Evolutionary conservation across 2,113 vertebrate genomes (phyloP), one percentile per base, ranked within the genome.

Genomic region (Labrus mixtus): DNA sequence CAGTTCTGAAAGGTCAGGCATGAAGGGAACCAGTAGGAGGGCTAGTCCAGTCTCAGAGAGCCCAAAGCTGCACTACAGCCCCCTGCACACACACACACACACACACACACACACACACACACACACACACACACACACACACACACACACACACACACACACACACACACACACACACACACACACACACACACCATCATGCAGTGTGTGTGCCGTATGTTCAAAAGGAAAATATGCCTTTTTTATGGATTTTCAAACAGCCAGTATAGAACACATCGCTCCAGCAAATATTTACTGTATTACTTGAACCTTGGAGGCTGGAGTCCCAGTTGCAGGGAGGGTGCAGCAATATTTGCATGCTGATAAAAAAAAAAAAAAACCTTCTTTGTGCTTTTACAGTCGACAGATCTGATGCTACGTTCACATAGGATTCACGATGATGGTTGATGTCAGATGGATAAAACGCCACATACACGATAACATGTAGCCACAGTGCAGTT

Each of bases 1-100:
- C 91, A 90, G 89, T 91, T 91, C 78, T 68, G 73, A 93, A 92
- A 95, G 92, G 94, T 94, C 93, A 94, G 86, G 80, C 87, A 81
- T 89, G 83, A 85, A 85, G 87, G 61, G 86, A 87, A 82, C 59
- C 76, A 73, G 82, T 37, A 59, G 75, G 79, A 72, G 84, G 80
- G 78, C 48, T 8, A 8, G 56, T 76, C 69, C 57, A 19, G 72
- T 67, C 74, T 80, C 63, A 8, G 16, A 67, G 61, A 53, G 56
- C 68, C 57, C 66, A 69, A 53, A 71, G 46, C 76, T 65, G 61
- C 19, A 59, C 53, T 53, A 51, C 60, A 11, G 73, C 62, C 57
- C 62, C 68, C 62, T 56, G 37, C 48, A n/a, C 55, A 37, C 63
- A 39, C 60, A 17, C 46, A 48, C 15, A 48, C 15, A 48, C 46